Percentiles rank a stretch among this genome's conserved stretches.
Evolutionary conservation across 2,888 invertebrate species (phyloP).

Genomic region (Sesamia inferens): DNA sequence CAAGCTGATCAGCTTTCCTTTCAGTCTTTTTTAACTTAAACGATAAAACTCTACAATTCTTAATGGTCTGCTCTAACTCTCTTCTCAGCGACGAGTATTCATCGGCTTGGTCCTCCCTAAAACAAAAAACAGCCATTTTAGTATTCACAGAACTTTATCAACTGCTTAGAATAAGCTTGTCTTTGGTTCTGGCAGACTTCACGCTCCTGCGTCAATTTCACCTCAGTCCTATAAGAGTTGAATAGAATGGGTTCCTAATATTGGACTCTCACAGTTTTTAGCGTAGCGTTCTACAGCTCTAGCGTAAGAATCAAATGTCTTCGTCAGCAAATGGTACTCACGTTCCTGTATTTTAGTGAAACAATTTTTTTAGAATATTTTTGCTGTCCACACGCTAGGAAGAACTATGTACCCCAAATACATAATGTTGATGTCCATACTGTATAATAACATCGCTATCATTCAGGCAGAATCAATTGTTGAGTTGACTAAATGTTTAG

Average conservation of each 20-base stretch:
- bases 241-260: no score
- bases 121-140: conserved; percentile 36
- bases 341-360: neutral
- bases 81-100: conserved; percentile 98
- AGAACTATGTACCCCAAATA: no score
- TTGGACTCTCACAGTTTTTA: neutral
- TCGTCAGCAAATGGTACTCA: neutral
- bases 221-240: neutral
- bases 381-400: neutral
- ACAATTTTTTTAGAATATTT: neutral
- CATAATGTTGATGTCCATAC: no score
- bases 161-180: neutral
- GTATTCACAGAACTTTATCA: neutral
- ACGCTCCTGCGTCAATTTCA: neutral
- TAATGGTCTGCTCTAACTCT: conserved; percentile 98
- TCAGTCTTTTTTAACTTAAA: conserved; percentile 99
- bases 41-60: conserved; percentile 99
- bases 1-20: conserved; percentile 95
- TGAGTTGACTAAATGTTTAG: neutral
- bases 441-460: neutral
- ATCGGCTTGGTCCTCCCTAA: conserved; percentile 98
- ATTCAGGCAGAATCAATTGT: no score
- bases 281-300: no score
- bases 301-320: neutral
- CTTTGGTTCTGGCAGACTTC: neutral